A percentile compares a stretch with the other conserved stretches of the same genome.
These are phyloP conservation scores for Melanophora roralis DNA, from an alignment of 2,888 invertebrate species.

Conservation along the genomic window DNA sequence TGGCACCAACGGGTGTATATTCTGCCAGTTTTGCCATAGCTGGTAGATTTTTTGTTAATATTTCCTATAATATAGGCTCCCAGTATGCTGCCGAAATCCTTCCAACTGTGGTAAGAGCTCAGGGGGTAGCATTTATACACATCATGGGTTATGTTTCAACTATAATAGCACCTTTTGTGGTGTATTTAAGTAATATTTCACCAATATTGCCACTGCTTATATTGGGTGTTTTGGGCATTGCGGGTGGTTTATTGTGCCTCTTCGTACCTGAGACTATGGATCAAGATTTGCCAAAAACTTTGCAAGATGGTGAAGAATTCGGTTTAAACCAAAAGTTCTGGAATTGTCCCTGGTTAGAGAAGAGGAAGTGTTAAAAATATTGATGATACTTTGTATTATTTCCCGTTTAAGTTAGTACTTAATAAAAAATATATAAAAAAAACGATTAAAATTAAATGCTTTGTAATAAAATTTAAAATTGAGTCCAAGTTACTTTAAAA, in stretches of 20 bases:
- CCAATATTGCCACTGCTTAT: slow-evolving; percentile 85
- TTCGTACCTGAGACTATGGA: slow-evolving; percentile 89
- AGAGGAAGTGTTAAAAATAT: slow-evolving; percentile 64
- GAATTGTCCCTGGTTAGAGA: slow-evolving; percentile 86
- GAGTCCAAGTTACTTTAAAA: too few relatives aligned
- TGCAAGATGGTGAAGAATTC: slow-evolving; percentile 89
- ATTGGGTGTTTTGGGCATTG: slow-evolving; percentile 83
- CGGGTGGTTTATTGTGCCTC: slow-evolving; percentile 85
- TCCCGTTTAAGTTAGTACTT: too few relatives aligned
- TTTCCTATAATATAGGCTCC: slow-evolving; percentile 92
- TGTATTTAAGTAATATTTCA: slow-evolving; percentile 79
- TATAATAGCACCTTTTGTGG: slow-evolving; percentile 90
- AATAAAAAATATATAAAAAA: too few relatives aligned
- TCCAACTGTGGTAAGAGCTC: slow-evolving; percentile 91
- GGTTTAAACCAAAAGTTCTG: slow-evolving; percentile 85
- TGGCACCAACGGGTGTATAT: slow-evolving; percentile 84
- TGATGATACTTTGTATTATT: too few relatives aligned
- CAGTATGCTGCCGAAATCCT: slow-evolving; percentile 93
- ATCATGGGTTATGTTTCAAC: slow-evolving; percentile 93
- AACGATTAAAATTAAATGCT: too few relatives aligned
- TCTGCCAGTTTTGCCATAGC: slow-evolving; percentile 88
- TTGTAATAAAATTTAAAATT: too few relatives aligned
- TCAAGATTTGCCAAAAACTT: slow-evolving; percentile 87
- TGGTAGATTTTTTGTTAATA: slow-evolving; percentile 91
- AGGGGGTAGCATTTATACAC: slow-evolving; percentile 90